These are phyloP conservation scores for Lathronympha strigana DNA, from an alignment of 2,888 invertebrate species.

Conservation along the genomic window DNA sequence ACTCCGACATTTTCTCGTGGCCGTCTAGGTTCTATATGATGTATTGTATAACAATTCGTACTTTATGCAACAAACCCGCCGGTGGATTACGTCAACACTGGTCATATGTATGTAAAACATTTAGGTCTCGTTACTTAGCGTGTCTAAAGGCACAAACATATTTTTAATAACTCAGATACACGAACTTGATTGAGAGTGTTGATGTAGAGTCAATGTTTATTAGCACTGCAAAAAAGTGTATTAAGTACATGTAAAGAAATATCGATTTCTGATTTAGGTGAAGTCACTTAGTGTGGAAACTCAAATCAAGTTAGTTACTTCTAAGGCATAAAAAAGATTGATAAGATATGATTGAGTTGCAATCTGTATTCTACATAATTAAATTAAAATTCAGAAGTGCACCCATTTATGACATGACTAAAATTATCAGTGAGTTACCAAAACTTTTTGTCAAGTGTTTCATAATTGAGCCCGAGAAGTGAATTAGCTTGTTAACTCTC, in stretches of 20 bases:
- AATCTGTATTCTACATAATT: too few species aligned
- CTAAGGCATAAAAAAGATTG: too few species aligned
- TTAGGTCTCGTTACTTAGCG: constrained; percentile 28
- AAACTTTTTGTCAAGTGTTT: too few species aligned
- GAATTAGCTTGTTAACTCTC: too few species aligned
- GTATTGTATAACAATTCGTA: constrained; percentile 56
- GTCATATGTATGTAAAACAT: constrained; percentile 39
- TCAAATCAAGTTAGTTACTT: too few species aligned
- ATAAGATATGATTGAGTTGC: too few species aligned
- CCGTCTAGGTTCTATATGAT: constrained; percentile 48
- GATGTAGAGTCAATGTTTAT: neutral
- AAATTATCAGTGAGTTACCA: too few species aligned
- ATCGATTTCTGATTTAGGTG: too few species aligned
- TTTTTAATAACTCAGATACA: constrained; percentile 37
- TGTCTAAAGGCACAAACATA: constrained; percentile 42
- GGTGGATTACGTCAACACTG: constrained; percentile 51
- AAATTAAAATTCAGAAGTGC: too few species aligned
- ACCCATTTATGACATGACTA: too few species aligned
- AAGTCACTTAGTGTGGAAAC: too few species aligned
- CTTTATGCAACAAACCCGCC: constrained; percentile 52
- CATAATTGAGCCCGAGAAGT: too few species aligned
- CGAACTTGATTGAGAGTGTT: neutral
- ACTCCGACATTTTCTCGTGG: constrained; percentile 40
- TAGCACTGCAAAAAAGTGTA: neutral
- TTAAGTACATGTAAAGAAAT: neutral